Evolutionary conservation across 2,797 vertebrate species (phyloP), one percentile per base, ranked within the genome.

Genomic region (Molossus alvarezi): DNA sequence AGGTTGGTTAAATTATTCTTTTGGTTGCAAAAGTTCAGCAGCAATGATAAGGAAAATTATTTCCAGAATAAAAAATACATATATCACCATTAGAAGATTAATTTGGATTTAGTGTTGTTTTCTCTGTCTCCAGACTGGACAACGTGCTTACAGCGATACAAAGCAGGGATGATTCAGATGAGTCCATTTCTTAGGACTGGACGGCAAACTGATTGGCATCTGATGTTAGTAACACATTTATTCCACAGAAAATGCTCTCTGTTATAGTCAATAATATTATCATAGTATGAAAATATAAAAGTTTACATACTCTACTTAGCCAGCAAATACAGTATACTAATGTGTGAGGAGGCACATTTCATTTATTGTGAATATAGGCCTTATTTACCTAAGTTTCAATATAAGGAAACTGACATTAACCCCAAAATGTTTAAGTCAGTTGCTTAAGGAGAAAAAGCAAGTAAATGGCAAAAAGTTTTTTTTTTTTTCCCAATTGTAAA

Each of bases 361-460:
- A 20, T 55, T 83, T 88, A 77, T 18, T 27, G 12, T n/a, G 7
- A 83, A 73, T 67, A 15, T 77, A 69, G 33, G 45, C 55, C 79
- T 62, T 57, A 48, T 37, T 71, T 55, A 33, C 62, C 25, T 85
- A 72, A 90, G 62, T 77, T 60, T 90, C n/a, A 71, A 9, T 25
- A 85, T 55, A 53, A 77, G 33, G 55, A 94, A 85, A 90, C 55
- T n/a, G 20, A 84, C 41, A 71, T 69, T 73, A 65, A 94, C 14
- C n/a, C 14, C 9, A 18, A 9, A 84, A 17, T 62, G 73, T 9
- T 69, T 85, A 84, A 90, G 17, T 79, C 45, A 82, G 79, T 64
- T 79, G 18, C 72, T 89, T 62, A 77, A 79, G 25, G 25, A 75
- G 48, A 60, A 27, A 90, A 60, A 33, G 37, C 2, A 53, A 83